A percentile compares a stretch with the other conserved stretches of the same genome.
phyloP scores from a whole-genome alignment of 2,113 vertebrate species.

The Misgurnus mizolepis region DNA sequence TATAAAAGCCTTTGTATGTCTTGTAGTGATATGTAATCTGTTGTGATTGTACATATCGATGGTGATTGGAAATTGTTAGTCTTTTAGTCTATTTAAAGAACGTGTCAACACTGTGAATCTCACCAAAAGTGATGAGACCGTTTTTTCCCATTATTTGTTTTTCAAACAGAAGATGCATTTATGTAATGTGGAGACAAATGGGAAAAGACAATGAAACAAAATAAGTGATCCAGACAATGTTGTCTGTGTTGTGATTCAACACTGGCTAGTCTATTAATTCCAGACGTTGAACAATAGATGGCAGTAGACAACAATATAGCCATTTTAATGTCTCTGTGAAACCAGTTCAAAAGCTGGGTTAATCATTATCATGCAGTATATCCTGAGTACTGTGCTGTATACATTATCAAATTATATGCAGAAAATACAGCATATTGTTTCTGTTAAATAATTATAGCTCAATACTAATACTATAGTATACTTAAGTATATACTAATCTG shows the following conservation, averaged over 20 bases:
- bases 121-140: conserved; percentile 46
- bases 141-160: conserved; percentile 27
- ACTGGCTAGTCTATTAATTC: not conserved
- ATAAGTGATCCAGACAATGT: conserved; percentile 11
- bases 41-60: conserved; percentile 68
- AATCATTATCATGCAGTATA: no score
- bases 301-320: conserved; percentile 23
- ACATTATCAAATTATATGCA: not conserved
- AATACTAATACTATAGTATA: no score
- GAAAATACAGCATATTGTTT: not conserved
- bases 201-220: conserved; percentile 17
- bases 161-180: conserved; percentile 31
- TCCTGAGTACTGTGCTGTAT: not conserved
- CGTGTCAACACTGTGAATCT: conserved; percentile 78
- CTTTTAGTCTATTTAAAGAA: conserved; percentile 64
- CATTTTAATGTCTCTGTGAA: not conserved
- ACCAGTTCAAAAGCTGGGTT: not conserved
- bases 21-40: conserved; percentile 57
- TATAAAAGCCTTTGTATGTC: conserved; percentile 60
- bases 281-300: conserved; percentile 26
- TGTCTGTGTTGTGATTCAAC: conserved; percentile 35
- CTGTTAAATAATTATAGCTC: not conserved
- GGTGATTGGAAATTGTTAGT: conserved; percentile 44
- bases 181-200: conserved; percentile 27
- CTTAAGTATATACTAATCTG: no score